Conservation (phyloP, 2,113 vertebrate genomes). For the Prochilodus magdalenae region DNA sequence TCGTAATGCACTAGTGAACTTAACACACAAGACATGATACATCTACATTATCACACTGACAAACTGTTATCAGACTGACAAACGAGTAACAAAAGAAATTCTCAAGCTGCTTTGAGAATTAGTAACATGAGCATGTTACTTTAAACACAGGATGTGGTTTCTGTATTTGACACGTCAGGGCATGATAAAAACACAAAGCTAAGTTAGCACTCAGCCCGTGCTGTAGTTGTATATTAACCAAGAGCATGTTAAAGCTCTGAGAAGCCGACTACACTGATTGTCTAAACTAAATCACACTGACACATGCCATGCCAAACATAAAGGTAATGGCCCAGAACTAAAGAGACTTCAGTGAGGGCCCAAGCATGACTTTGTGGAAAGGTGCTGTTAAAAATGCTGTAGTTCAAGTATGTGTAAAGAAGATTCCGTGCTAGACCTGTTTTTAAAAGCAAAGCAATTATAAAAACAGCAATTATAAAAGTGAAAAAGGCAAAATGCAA, state of each 20-base stretch:
- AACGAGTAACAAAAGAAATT: constrained; percentile 6
- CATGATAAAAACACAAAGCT: neutral
- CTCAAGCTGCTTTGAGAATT: neutral
- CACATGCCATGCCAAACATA: neutral
- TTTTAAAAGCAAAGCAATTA: no score
- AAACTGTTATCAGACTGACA: neutral
- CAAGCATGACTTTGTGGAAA: neutral
- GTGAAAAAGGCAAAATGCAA: no score
- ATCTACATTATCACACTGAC: neutral
- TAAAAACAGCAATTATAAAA: no score
- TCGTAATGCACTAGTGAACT: no score
- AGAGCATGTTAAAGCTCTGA: neutral
- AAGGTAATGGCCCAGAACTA: neutral
- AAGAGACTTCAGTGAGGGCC: neutral
- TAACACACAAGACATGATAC: neutral
- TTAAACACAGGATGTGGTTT: neutral
- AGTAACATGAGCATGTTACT: neutral
- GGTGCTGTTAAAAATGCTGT: no score
- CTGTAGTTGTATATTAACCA: constrained; percentile 2
- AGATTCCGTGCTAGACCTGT: no score
- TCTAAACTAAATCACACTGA: neutral
- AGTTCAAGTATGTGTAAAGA: no score
- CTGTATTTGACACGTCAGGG: neutral
- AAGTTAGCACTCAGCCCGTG: neutral
- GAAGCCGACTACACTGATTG: neutral